Evolutionary conservation across 2,888 invertebrate genomes (phyloP).

Genomic region (Lithophane ornitopus): DNA sequence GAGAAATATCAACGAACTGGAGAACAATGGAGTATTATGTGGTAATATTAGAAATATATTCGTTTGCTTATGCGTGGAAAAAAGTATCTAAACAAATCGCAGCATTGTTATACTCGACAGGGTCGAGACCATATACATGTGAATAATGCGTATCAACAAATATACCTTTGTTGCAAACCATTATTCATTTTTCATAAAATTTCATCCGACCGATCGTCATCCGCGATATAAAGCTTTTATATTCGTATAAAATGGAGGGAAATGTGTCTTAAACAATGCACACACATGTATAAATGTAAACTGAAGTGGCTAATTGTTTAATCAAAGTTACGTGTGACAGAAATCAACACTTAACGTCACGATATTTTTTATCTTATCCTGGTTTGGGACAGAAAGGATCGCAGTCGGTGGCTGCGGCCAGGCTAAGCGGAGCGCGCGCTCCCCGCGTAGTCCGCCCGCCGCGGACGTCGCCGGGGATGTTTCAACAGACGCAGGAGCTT

Average conservation of each 20-base stretch:
- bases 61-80: slow-evolving; percentile 88
- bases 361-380: slow-evolving; percentile 88
- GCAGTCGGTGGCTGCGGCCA: slow-evolving; percentile 78
- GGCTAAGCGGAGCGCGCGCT: slow-evolving; percentile 69
- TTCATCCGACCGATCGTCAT: slow-evolving; percentile 52
- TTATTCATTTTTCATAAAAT: slow-evolving; percentile 65
- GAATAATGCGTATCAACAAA: slow-evolving; percentile 67
- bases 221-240: slow-evolving; percentile 23
- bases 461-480: slow-evolving; percentile 66
- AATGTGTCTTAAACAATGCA: slow-evolving; percentile 10
- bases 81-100: slow-evolving; percentile 90
- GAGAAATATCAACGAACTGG: slow-evolving; percentile 88
- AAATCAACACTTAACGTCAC: slow-evolving; percentile 78
- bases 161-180: slow-evolving; percentile 60
- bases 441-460: slow-evolving; percentile 61
- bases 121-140: slow-evolving; percentile 80
- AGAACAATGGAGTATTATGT: slow-evolving; percentile 91
- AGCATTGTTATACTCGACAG: slow-evolving; percentile 86
- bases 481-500: slow-evolving; percentile 75
- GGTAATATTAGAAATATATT: slow-evolving; percentile 90
- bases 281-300: slow-evolving; percentile 17
- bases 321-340: slow-evolving; percentile 74
- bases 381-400: slow-evolving; percentile 85
- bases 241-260: slow-evolving; percentile 6
- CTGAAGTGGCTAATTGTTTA: slow-evolving; percentile 65